phyloP scores from a whole-genome alignment of 2,888 invertebrate genomes.

The Tipula helvola region DNA sequence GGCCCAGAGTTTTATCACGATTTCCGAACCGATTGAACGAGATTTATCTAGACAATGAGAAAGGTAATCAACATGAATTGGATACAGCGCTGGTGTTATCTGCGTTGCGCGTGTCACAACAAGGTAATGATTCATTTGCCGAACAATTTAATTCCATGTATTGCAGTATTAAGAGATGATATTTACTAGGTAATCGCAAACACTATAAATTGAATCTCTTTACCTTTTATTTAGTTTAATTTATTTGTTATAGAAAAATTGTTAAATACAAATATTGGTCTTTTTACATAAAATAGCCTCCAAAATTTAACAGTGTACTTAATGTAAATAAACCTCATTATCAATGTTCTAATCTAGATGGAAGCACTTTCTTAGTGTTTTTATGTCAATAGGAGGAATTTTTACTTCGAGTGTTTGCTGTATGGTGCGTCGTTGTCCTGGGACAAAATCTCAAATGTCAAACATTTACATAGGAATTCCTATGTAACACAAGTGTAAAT shows the following conservation, averaged over 20 bases:
- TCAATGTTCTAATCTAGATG: background rate
- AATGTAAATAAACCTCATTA: background rate
- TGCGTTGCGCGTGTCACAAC: slow-evolving; percentile 48
- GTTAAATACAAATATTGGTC: background rate
- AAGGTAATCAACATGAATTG: slow-evolving; percentile 73
- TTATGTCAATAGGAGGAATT: too few species aligned
- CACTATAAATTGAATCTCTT: background rate
- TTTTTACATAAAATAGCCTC: background rate
- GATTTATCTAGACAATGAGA: slow-evolving; percentile 78
- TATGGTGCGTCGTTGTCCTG: too few species aligned
- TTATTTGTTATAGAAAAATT: background rate
- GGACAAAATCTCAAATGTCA: too few species aligned
- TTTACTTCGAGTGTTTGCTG: too few species aligned
- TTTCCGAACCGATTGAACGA: slow-evolving; percentile 74
- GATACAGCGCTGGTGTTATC: slow-evolving; percentile 86
- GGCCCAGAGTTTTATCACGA: slow-evolving; percentile 77
- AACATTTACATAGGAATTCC: too few species aligned
- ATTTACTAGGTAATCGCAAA: background rate
- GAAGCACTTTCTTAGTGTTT: background rate
- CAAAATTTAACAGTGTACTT: background rate
- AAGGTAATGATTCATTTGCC: background rate
- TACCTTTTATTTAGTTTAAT: background rate
- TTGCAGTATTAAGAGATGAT: slow-evolving; percentile 7
- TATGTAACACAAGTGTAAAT: too few species aligned
- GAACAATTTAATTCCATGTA: slow-evolving; percentile 6